These are phyloP conservation scores for Catajapyx aquilonaris DNA, from an alignment of 1,140 invertebrate genomes.

Conservation along the genomic window DNA sequence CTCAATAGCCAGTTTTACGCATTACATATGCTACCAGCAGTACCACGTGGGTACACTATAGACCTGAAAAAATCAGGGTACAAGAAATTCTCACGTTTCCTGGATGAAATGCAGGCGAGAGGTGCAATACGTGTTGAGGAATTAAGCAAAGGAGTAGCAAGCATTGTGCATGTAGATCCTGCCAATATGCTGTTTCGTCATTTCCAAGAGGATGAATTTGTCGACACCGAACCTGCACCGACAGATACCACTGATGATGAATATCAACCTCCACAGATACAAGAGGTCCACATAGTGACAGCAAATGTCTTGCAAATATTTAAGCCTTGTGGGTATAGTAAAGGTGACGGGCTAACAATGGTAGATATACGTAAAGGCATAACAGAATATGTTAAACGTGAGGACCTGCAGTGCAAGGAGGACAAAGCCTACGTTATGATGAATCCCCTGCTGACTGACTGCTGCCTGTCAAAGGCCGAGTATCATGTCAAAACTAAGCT, in stretches of 20 bases:
- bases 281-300: conserved; percentile 47
- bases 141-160: conserved; percentile 48
- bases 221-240: conserved; percentile 19
- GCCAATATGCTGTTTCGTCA: conserved; percentile 27
- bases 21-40: conserved; percentile 49
- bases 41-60: conserved; percentile 33
- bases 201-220: conserved; percentile 15
- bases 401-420: conserved; percentile 35
- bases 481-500: conserved; percentile 14
- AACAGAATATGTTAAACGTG: conserved; percentile 51
- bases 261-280: conserved; percentile 28
- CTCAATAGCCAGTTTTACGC: conserved; percentile 58
- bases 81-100: conserved; percentile 71
- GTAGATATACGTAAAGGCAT: conserved; percentile 44
- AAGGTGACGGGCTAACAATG: conserved; percentile 43
- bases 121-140: conserved; percentile 42
- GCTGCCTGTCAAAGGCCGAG: conserved; percentile 18
- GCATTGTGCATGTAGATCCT: conserved; percentile 33
- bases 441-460: conserved; percentile 17
- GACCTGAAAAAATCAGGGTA: conserved; percentile 76
- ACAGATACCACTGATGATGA: conserved; percentile 14
- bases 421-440: conserved; percentile 12
- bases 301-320: conserved; percentile 39
- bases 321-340: conserved; percentile 36
- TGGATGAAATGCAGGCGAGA: conserved; percentile 33